Conservation (phyloP, 2,888 invertebrate genomes). For the Diadegma fenestrale region DNA sequence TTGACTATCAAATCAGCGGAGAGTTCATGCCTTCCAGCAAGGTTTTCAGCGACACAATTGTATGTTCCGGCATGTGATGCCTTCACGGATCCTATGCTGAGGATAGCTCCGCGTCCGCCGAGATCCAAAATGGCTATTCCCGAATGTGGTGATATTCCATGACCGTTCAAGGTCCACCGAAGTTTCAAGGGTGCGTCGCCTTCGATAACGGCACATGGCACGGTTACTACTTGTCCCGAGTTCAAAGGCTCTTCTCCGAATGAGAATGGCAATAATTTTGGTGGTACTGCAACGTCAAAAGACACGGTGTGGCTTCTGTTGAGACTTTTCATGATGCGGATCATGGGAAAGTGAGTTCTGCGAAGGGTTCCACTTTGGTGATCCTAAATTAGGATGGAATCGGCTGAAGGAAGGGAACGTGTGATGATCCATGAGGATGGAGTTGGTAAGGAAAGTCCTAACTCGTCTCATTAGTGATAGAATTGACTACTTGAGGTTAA, state of each 20-base stretch:
- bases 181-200: conserved; percentile 89
- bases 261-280: conserved; percentile 85
- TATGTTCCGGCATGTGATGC: conserved; percentile 87
- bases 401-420: not conserved
- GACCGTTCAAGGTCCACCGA: conserved; percentile 87
- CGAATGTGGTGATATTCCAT: conserved; percentile 83
- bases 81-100: conserved; percentile 86
- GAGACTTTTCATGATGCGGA: not conserved
- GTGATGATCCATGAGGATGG: conserved; percentile 16
- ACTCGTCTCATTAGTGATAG: conserved; percentile 41
- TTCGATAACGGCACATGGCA: conserved; percentile 87
- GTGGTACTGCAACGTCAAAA: conserved; percentile 81
- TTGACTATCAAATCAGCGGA: conserved; percentile 87
- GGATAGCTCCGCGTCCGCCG: conserved; percentile 89
- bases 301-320: conserved; percentile 23
- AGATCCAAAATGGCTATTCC: conserved; percentile 87
- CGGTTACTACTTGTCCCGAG: conserved; percentile 87
- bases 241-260: conserved; percentile 88
- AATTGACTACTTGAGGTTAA: conserved; percentile 33
- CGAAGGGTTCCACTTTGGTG: not conserved
- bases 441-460: conserved; percentile 21
- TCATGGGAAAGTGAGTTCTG: not conserved
- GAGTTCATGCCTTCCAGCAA: conserved; percentile 86
- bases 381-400: not conserved
- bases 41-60: conserved; percentile 87